A percentile compares a stretch with the other conserved stretches of the same genome.
Conservation (phyloP, 2,888 invertebrate genomes). For the Dicranocentrus wangi region DNA sequence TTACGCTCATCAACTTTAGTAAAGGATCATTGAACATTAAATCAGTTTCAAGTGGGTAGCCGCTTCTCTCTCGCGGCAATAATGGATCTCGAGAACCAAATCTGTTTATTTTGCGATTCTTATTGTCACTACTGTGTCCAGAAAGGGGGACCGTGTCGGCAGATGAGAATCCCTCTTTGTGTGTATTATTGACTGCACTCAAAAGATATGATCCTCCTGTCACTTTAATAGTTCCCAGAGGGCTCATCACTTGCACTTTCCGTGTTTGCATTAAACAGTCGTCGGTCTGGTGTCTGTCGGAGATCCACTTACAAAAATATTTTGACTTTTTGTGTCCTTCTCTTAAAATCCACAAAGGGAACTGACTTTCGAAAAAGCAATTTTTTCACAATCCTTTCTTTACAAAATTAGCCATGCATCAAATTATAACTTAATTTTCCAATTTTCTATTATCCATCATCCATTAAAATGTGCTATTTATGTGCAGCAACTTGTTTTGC, state of each 20-base stretch:
- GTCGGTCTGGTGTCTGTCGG: no score
- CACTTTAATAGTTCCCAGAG: constrained; percentile 65
- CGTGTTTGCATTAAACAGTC: not conserved
- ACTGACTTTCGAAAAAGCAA: not conserved
- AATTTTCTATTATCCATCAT: not conserved
- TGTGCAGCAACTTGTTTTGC: no score
- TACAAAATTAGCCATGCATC: not conserved
- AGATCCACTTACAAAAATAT: no score
- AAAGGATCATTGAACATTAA: constrained; percentile 69
- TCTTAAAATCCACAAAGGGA: no score
- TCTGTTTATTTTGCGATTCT: not conserved
- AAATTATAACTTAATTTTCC: constrained; percentile 15
- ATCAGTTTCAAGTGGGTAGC: constrained; percentile 14
- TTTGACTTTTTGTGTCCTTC: no score
- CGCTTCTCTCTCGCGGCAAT: not conserved
- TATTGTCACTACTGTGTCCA: not conserved
- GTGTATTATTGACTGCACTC: not conserved
- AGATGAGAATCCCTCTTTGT: not conserved
- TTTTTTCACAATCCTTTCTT: not conserved
- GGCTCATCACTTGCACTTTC: constrained; percentile 70
- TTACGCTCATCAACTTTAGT: constrained; percentile 72
- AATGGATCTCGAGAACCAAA: not conserved
- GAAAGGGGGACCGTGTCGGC: not conserved
- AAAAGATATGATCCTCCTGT: constrained; percentile 12
- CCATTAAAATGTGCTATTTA: no score